Evolutionary conservation across 2,113 vertebrate species (phyloP).

Genomic region (Albula glossodonta): DNA sequence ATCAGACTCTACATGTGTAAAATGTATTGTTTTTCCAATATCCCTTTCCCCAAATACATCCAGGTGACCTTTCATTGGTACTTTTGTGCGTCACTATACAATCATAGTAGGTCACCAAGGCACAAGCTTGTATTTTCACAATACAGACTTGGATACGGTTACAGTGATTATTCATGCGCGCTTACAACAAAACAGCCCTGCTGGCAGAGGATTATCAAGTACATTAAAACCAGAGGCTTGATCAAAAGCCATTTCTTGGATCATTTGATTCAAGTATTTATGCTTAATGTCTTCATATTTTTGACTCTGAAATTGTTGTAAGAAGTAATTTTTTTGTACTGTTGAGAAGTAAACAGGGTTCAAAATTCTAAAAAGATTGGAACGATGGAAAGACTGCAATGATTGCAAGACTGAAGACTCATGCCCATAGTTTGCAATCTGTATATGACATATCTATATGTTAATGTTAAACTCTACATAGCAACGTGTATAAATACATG

Average conservation of each 20-base stretch:
- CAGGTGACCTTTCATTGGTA: neutral
- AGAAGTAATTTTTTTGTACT: no score
- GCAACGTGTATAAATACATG: no score
- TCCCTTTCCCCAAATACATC: neutral
- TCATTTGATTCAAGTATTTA: neutral
- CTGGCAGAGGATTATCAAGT: neutral
- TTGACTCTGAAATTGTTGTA: no score
- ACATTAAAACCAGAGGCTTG: neutral
- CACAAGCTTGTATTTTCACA: constrained; percentile 7
- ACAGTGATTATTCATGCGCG: neutral
- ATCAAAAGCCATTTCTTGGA: neutral
- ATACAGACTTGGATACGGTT: neutral
- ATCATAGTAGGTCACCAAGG: neutral
- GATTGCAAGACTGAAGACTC: no score
- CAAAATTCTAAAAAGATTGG: no score
- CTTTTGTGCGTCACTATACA: neutral
- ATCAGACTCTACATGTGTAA: neutral
- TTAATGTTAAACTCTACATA: no score
- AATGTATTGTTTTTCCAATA: neutral
- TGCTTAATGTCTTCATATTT: no score
- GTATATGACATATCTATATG: no score
- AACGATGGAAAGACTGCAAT: no score
- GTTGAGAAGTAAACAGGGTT: no score
- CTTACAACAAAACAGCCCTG: neutral
- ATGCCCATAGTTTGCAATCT: no score